Percentiles rank a stretch among this genome's conserved stretches.
These are phyloP conservation scores for Macrotus californicus DNA, from an alignment of 2,113 vertebrate genomes.

Conservation along the genomic window DNA sequence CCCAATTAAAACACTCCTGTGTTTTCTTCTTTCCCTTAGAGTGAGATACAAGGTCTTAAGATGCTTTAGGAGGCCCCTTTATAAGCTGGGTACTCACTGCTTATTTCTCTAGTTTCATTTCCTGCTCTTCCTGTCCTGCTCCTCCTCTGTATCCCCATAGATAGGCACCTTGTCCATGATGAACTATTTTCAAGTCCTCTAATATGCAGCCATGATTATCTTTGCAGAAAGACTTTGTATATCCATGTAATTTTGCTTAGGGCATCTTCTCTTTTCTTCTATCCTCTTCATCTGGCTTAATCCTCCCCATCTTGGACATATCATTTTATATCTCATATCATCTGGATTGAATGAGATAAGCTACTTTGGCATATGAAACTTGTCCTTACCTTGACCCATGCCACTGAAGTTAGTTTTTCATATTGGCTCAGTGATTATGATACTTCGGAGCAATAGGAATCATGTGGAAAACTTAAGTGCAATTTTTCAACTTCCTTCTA, in stretches of 20 bases:
- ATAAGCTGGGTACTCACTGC: background rate
- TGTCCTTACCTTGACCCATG: background rate
- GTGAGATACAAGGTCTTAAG: background rate
- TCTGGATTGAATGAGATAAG: background rate
- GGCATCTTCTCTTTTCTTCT: background rate
- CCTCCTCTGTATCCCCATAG: background rate
- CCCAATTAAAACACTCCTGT: background rate
- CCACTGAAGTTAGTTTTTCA: background rate
- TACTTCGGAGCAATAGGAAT: background rate
- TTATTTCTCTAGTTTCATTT: background rate
- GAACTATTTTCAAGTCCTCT: background rate
- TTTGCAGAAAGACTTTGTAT: background rate
- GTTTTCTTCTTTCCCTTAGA: background rate
- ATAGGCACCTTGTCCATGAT: background rate
- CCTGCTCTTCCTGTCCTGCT: background rate
- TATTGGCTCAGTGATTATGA: background rate
- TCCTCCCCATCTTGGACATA: background rate
- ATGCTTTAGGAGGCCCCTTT: background rate
- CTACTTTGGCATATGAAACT: background rate
- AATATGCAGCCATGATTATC: background rate
- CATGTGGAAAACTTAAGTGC: background rate
- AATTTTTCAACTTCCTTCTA: background rate
- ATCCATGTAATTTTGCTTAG: background rate
- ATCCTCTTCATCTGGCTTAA: background rate
- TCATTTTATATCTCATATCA: background rate